phyloP scores from a whole-genome alignment of 37 sponge, comb jelly and placozoan genomes.

The Halisarca cf. caerulea region DNA sequence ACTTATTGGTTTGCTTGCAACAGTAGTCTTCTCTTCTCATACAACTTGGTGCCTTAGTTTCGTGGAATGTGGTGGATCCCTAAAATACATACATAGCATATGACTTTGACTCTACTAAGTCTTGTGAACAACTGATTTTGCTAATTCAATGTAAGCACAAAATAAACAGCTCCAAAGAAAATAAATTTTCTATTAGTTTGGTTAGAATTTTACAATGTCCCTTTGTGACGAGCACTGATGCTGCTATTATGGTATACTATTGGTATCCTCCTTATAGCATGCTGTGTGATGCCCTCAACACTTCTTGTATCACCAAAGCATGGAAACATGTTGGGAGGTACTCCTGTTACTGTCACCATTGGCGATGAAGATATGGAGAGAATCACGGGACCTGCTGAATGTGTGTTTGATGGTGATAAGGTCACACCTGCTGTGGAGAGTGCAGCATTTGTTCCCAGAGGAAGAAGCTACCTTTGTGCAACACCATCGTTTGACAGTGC shows the following conservation, averaged over 20 bases:
- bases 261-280: too few relatives aligned
- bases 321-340: constrained; percentile 66
- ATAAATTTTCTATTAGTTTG: too few relatives aligned
- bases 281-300: neutral
- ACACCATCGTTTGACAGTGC: neutral
- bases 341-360: constrained; percentile 15
- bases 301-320: constrained; percentile 18
- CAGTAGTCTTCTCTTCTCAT: too few relatives aligned
- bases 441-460: neutral
- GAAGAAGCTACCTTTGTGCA: neutral
- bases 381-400: neutral
- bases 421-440: neutral
- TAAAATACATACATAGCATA: too few relatives aligned
- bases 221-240: too few relatives aligned
- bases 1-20: too few relatives aligned
- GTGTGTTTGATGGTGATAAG: neutral
- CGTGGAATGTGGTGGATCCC: too few relatives aligned
- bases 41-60: too few relatives aligned
- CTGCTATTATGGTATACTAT: neutral
- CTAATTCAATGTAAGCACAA: too few relatives aligned
- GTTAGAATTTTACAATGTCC: too few relatives aligned
- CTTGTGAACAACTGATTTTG: too few relatives aligned
- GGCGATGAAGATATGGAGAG: neutral
- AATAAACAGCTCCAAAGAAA: neutral
- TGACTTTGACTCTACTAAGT: too few relatives aligned